phyloP scores from a whole-genome alignment of 2,888 invertebrate genomes.

The Drosophila niveifrons region DNA sequence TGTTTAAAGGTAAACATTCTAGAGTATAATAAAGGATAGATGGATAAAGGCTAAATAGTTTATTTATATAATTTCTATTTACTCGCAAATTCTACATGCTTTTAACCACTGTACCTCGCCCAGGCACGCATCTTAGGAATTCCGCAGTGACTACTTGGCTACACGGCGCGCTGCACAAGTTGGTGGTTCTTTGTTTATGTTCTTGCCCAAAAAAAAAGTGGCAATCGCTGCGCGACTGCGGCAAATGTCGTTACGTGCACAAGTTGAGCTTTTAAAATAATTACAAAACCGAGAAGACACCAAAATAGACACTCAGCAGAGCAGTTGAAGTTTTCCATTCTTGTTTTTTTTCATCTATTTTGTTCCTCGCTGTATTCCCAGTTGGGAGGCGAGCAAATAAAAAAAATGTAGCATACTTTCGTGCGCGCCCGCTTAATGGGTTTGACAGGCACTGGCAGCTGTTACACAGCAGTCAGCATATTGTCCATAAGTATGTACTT shows the following conservation, averaged over 20 bases:
- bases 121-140: slow-evolving; percentile 41
- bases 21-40: too few species aligned
- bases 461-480: slow-evolving; percentile 59
- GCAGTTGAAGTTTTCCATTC: not conserved
- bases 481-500: slow-evolving; percentile 51
- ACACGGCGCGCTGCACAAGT: slow-evolving; percentile 19
- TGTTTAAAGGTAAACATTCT: too few species aligned
- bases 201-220: slow-evolving; percentile 67
- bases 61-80: too few species aligned
- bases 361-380: slow-evolving; percentile 1
- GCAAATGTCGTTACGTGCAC: slow-evolving; percentile 79
- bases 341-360: not conserved
- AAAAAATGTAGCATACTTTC: slow-evolving; percentile 65
- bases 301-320: slow-evolving; percentile 37
- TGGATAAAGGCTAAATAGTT: too few species aligned
- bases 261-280: slow-evolving; percentile 81
- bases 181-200: slow-evolving; percentile 67
- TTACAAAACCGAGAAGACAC: slow-evolving; percentile 61
- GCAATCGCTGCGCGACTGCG: slow-evolving; percentile 70
- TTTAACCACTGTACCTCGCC: slow-evolving; percentile 34
- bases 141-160: slow-evolving; percentile 13
- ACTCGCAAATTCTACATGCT: too few species aligned
- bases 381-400: slow-evolving; percentile 2
- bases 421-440: slow-evolving; percentile 56
- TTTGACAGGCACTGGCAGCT: slow-evolving; percentile 72